Evolutionary conservation across 2,888 invertebrate species (phyloP).

Genomic region (Metallyticus violacea): DNA sequence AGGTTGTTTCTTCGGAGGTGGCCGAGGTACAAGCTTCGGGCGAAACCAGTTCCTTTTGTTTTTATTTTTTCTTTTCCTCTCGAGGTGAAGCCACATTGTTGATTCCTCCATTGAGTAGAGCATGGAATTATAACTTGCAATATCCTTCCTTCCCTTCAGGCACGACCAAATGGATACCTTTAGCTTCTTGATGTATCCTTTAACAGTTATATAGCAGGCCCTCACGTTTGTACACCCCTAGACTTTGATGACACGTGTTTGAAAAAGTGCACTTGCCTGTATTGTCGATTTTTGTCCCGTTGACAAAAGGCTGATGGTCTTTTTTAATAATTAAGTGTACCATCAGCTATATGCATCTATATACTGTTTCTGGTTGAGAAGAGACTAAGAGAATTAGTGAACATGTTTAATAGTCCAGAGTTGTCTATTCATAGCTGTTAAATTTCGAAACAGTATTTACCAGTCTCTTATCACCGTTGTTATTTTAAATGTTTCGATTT

Average conservation of each 20-base stretch:
- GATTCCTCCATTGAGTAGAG: background rate
- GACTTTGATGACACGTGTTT: background rate
- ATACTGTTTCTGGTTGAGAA: too few relatives aligned
- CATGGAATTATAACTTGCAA: background rate
- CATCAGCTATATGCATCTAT: too few relatives aligned
- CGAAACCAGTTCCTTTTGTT: background rate
- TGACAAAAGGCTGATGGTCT: too few relatives aligned
- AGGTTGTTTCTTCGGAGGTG: constrained; percentile 33
- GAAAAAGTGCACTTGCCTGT: too few relatives aligned
- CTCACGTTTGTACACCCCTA: background rate
- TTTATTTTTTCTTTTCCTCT: background rate
- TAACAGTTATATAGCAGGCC: background rate
- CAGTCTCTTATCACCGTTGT: too few relatives aligned
- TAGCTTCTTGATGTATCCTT: background rate
- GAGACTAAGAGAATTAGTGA: too few relatives aligned
- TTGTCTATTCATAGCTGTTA: too few relatives aligned
- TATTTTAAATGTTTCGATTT: too few relatives aligned
- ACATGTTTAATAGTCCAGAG: too few relatives aligned
- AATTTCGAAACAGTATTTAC: too few relatives aligned
- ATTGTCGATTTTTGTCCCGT: background rate
- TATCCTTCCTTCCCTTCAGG: background rate
- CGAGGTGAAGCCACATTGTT: background rate
- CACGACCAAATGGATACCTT: background rate
- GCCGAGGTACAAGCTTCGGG: constrained; percentile 13
- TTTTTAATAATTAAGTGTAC: too few relatives aligned